phyloP scores from a whole-genome alignment of 2,888 invertebrate genomes.

The Andricus quercusramuli region DNA sequence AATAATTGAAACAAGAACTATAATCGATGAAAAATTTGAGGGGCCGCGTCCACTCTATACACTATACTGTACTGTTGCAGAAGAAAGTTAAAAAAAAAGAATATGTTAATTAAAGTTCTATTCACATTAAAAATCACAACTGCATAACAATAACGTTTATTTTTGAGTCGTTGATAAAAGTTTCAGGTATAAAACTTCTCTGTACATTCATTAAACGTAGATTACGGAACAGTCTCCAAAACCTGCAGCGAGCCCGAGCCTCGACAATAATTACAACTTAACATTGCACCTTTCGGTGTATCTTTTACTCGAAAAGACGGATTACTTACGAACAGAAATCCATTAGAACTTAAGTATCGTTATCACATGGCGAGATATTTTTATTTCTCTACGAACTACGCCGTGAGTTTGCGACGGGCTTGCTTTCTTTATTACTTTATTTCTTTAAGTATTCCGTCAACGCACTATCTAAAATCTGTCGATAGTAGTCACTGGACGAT shows the following conservation, averaged over 20 bases:
- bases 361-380: conserved; percentile 37
- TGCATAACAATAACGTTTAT: conserved; percentile 39
- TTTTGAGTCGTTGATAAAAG: conserved; percentile 38
- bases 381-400: not conserved
- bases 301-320: conserved; percentile 18
- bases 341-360: conserved; percentile 22
- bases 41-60: no score
- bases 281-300: conserved; percentile 34
- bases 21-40: no score
- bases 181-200: conserved; percentile 41
- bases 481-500: not conserved
- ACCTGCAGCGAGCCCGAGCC: not conserved
- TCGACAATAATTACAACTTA: conserved; percentile 17
- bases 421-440: not conserved
- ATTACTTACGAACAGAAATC: conserved; percentile 9
- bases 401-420: not conserved
- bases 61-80: no score
- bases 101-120: not conserved
- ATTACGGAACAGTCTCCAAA: conserved; percentile 27
- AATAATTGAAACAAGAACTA: no score
- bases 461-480: not conserved
- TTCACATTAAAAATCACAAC: not conserved
- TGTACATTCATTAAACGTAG: conserved; percentile 36
- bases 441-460: not conserved
- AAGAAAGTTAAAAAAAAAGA: no score